These are phyloP conservation scores for Ammospiza caudacuta DNA, from an alignment of 2,113 vertebrate species.

Conservation along the genomic window DNA sequence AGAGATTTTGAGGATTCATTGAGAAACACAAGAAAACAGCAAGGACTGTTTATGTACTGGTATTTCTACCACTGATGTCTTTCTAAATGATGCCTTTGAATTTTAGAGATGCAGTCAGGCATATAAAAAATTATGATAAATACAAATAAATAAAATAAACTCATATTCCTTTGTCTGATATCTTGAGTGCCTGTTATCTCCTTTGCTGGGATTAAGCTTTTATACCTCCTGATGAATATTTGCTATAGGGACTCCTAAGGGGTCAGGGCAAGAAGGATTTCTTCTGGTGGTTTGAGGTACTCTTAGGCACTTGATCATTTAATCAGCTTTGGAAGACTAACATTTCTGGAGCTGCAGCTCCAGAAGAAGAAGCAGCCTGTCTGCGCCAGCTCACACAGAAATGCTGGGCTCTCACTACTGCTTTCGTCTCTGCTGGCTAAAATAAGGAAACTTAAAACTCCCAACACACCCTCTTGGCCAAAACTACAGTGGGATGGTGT, in stretches of 20 bases:
- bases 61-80: background rate
- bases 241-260: background rate
- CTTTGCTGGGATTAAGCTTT: background rate
- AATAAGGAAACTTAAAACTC: background rate
- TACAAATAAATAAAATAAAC: background rate
- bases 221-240: background rate
- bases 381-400: background rate
- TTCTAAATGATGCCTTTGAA: background rate
- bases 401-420: fast-evolving
- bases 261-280: background rate
- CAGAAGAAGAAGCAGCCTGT: fast-evolving
- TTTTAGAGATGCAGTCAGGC: background rate
- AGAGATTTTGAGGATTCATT: background rate
- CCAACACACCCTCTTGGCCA: background rate
- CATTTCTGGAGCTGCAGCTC: background rate
- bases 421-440: background rate
- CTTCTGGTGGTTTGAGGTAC: background rate
- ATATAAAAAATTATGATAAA: background rate
- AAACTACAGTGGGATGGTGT: background rate
- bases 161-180: background rate
- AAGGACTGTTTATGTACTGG: background rate
- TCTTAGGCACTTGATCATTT: background rate
- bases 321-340: background rate
- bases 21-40: background rate
- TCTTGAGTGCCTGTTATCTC: background rate